These are phyloP conservation scores for Poecilobothrus nobilitatus DNA, from an alignment of 2,888 invertebrate species.

Conservation along the genomic window DNA sequence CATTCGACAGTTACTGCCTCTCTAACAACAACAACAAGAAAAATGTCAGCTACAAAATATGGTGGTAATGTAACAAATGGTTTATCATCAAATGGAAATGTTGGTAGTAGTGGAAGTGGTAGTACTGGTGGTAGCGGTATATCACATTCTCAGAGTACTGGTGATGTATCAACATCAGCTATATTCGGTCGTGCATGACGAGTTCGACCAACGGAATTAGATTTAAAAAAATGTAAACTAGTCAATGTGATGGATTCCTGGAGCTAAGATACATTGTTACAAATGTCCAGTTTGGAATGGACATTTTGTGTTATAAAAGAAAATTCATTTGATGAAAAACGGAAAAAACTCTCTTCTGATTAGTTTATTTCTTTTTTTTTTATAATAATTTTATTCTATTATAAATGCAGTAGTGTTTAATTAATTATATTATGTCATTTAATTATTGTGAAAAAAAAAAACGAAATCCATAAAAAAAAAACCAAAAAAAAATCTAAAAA, in stretches of 20 bases:
- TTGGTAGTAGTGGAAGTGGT: not conserved
- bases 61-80: constrained; percentile 18
- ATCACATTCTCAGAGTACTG: constrained; percentile 57
- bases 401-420: too few species aligned
- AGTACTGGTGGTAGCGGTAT: constrained; percentile 33
- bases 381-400: too few species aligned
- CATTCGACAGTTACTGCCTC: constrained; percentile 39
- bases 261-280: constrained; percentile 35
- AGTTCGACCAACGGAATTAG: constrained; percentile 40
- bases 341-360: too few species aligned
- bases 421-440: too few species aligned
- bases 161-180: constrained; percentile 55
- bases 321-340: not conserved
- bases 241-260: constrained; percentile 45
- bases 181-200: constrained; percentile 58
- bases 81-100: constrained; percentile 21
- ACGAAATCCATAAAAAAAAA: too few species aligned
- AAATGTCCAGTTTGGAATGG: not conserved
- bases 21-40: constrained; percentile 41
- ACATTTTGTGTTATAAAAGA: not conserved
- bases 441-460: too few species aligned
- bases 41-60: constrained; percentile 23
- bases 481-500: too few species aligned
- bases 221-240: constrained; percentile 44
- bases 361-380: too few species aligned